Evolutionary conservation across 2,113 vertebrate genomes (phyloP), one percentile per base, ranked within the genome.

Genomic region (Corythoichthys haematopterus): DNA sequence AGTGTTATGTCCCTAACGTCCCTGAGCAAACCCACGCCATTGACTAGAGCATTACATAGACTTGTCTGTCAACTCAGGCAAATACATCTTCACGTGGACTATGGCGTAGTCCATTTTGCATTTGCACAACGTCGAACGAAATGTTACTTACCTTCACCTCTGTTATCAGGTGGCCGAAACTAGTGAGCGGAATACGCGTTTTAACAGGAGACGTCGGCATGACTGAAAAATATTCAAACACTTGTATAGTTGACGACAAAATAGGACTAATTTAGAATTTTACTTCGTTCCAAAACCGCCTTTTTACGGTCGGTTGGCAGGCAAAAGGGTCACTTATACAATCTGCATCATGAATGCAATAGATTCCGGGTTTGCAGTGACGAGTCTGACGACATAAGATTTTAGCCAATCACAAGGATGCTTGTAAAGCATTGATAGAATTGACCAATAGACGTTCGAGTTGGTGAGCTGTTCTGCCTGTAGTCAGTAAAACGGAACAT

Each of bases 121-220:
- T 36, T 50, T 7, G 1, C 43, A 46, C 12, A 15, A 2, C 6
- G 20, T 16, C 35, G 28, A 64, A 2, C 11, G 47, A 35, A 64
- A 16, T 16, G 3, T 36, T 11, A 48, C 84, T 58, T 77, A 90
- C 88, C 88, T 89, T 91, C 47, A 88, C 88, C 76, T 90, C 88
- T 14, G 84, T 85, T 8, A 90, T 71, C 59, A 91, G 70, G 63
- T 89, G 89, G 33, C 89, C 90, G 43, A 90, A 89, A 47, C 90
- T 90, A 50, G 83, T 88, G 48, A 89, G 66, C 0, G 88, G 88
- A 51, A 90, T 87, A 48, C 79, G 74, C 9, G 84, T 85, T 69
- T 89, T 88, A 1, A 88, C 86, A 0, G 90, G 88, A 48, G 88
- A 88, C 2, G 78, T 89, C 69, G 87, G 85, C 85, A 90, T 88